Evolutionary conservation across 2,797 vertebrate genomes (phyloP).

Genomic region (Peromyscus nudipes): DNA sequence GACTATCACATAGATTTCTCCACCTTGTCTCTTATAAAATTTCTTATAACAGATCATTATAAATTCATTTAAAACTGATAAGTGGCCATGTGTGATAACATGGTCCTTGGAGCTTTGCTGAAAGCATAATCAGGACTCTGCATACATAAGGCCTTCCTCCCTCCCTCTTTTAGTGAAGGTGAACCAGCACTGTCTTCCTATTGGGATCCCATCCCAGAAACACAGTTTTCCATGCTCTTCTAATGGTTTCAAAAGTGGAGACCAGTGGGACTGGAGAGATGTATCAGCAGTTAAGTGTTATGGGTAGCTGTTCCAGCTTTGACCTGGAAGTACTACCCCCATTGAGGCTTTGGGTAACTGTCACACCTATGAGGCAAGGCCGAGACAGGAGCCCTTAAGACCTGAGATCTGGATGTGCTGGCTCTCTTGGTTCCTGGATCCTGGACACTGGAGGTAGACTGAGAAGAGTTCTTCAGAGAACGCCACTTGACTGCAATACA

Average conservation of each 20-base stretch:
- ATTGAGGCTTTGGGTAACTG: too few species aligned
- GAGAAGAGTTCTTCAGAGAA: too few species aligned
- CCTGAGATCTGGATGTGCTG: too few species aligned
- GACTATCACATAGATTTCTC: conserved; percentile 17
- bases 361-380: too few species aligned
- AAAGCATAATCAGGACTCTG: background rate
- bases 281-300: background rate
- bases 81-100: background rate
- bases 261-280: background rate
- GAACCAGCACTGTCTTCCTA: background rate
- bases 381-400: too few species aligned
- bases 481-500: too few species aligned
- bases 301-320: too few species aligned
- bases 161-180: too few species aligned
- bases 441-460: too few species aligned
- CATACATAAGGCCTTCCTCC: background rate
- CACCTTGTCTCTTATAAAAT: conserved; percentile 9
- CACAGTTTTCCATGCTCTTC: background rate
- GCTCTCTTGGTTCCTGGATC: too few species aligned
- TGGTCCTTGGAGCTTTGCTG: background rate
- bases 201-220: background rate
- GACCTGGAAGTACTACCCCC: too few species aligned
- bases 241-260: background rate
- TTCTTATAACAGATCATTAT: background rate
- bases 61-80: background rate